phyloP scores from a whole-genome alignment of 1,140 invertebrate species.

The Brachionus manjavacas region DNA sequence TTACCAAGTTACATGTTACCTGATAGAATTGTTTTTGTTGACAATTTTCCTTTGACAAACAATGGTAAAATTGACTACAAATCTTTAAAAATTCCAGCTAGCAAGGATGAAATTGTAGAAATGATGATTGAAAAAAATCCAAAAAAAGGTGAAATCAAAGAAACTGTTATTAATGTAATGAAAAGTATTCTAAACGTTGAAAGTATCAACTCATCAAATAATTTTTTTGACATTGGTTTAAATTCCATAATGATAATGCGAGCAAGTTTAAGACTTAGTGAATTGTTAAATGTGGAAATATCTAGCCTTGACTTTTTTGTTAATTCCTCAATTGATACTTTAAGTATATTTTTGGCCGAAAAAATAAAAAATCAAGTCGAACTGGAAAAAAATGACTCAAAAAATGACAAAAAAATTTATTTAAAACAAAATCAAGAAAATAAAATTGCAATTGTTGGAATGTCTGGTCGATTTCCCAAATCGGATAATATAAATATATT shows the following conservation, averaged over 20 bases:
- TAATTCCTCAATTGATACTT: not conserved
- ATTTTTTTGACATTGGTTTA: not conserved
- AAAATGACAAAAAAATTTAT: not conserved
- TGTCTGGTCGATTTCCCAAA: not conserved
- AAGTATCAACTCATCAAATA: not conserved
- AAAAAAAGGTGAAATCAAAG: not conserved
- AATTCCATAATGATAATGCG: not conserved
- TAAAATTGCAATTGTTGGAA: not conserved
- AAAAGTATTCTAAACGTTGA: not conserved
- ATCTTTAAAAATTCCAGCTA: not conserved
- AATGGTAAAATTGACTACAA: not conserved
- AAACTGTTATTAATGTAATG: not conserved
- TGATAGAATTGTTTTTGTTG: not conserved
- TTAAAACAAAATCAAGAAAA: not conserved
- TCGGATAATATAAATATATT: not conserved
- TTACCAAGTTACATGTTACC: not conserved
- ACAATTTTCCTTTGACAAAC: not conserved
- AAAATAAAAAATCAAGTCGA: not conserved
- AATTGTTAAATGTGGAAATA: not conserved
- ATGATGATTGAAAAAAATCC: not conserved
- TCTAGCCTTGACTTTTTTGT: not conserved
- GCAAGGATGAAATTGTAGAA: not conserved
- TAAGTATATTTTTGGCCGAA: not conserved
- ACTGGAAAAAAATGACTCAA: not conserved
- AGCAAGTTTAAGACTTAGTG: not conserved